A percentile compares a stretch with the other conserved stretches of the same genome.
Conservation (phyloP, 2,888 invertebrate genomes). For the Pilophorus perplexus region DNA sequence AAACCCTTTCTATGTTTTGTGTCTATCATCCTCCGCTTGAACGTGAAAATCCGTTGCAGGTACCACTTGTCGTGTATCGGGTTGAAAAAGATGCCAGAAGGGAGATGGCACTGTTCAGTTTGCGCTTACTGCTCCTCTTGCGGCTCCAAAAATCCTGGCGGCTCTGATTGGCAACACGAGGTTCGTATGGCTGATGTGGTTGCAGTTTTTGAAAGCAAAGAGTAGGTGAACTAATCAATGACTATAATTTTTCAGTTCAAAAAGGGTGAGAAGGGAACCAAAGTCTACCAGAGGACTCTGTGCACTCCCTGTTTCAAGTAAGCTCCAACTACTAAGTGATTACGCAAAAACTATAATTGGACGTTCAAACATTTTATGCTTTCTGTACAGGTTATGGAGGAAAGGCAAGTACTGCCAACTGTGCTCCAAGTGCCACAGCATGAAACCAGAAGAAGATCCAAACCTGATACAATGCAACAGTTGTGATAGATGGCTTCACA, state of each 20-base stretch:
- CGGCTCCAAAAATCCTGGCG: slow-evolving; percentile 55
- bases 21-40: too few species aligned
- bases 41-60: too few species aligned
- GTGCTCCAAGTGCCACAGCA: slow-evolving; percentile 66
- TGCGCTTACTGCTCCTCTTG: slow-evolving; percentile 66
- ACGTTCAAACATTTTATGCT: too few species aligned
- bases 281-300: slow-evolving; percentile 57
- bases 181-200: too few species aligned
- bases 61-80: slow-evolving; percentile 92
- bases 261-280: slow-evolving; percentile 55
- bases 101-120: slow-evolving; percentile 85
- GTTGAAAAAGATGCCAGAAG: slow-evolving; percentile 72
- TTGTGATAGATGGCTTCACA: slow-evolving; percentile 58
- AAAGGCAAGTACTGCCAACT: slow-evolving; percentile 71
- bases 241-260: slow-evolving; percentile 52
- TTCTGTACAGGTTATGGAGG: slow-evolving; percentile 61
- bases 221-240: too few species aligned
- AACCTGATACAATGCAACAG: slow-evolving; percentile 56
- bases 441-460: slow-evolving; percentile 62
- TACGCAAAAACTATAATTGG: too few species aligned
- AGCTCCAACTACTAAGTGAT: too few species aligned
- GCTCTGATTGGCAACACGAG: slow-evolving; percentile 57
- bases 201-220: too few species aligned
- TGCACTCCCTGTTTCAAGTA: slow-evolving; percentile 70
- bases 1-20: background rate